A percentile compares a stretch with the other conserved stretches of the same genome.
These are phyloP conservation scores for Corticium candelabrum DNA, from an alignment of 37 sponge, comb jelly and placozoan genomes.

Conservation along the genomic window DNA sequence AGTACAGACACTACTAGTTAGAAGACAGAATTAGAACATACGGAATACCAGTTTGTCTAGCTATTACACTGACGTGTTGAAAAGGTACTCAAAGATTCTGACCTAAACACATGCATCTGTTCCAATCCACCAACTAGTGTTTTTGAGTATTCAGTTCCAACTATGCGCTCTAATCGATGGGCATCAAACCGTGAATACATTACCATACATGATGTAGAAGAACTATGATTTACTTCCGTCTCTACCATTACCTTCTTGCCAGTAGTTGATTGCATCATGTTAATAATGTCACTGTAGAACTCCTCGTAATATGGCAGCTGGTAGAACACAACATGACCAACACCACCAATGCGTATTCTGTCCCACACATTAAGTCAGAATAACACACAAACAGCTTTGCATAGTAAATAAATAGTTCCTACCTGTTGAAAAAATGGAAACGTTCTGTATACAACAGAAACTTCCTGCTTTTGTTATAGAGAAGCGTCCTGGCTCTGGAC, in stretches of 20 bases:
- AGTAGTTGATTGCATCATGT: constrained; percentile 32
- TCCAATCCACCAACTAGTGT: not conserved
- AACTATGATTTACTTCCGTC: not conserved
- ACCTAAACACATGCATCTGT: constrained; percentile 2
- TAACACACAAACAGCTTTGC: not conserved
- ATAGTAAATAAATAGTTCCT: not conserved
- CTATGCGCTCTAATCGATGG: constrained; percentile 36
- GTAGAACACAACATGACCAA: constrained; percentile 82
- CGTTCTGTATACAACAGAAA: constrained; percentile 38
- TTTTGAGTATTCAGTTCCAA: constrained; percentile 20
- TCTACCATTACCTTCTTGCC: constrained; percentile 5
- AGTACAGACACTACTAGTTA: too few species aligned
- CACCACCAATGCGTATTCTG: constrained; percentile 60
- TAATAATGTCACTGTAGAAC: constrained; percentile 75
- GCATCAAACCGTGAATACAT: constrained; percentile 63
- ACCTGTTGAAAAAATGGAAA: not conserved
- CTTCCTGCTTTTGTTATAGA: constrained; percentile 54
- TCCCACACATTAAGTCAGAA: not conserved
- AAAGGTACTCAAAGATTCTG: too few species aligned
- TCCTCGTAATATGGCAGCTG: constrained; percentile 67
- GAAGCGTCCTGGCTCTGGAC: constrained; percentile 48
- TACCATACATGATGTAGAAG: constrained; percentile 24
- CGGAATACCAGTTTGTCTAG: too few species aligned
- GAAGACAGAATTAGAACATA: too few species aligned
- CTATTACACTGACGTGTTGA: too few species aligned